These are phyloP conservation scores for Dicentrarchus labrax DNA, from an alignment of 2,113 vertebrate species.

Conservation along the genomic window DNA sequence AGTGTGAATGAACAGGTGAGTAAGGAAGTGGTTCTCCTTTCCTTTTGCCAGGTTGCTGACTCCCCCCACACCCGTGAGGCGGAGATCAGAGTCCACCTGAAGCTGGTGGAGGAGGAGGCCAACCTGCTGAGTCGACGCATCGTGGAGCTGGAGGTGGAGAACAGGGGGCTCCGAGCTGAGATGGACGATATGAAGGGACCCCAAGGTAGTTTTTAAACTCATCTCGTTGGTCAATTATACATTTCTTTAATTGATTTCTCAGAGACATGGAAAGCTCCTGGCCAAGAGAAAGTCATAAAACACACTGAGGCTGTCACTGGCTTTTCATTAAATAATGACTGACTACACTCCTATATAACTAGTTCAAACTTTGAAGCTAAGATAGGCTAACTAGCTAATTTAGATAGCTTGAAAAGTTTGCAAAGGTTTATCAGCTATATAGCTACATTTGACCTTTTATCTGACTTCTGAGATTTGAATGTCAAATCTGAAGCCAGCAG, in stretches of 20 bases:
- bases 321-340: too few relatives aligned
- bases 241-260: not conserved
- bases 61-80: conserved; percentile 95
- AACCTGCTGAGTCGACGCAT: conserved; percentile 96
- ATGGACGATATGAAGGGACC: conserved; percentile 95
- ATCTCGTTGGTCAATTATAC: not conserved
- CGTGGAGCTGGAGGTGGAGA: conserved; percentile 98
- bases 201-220: conserved; percentile 56
- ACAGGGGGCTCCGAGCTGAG: conserved; percentile 94
- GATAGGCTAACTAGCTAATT: too few relatives aligned
- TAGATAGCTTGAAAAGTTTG: too few relatives aligned
- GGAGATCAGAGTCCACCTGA: conserved; percentile 93
- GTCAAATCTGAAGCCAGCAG: too few relatives aligned
- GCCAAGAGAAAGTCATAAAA: too few relatives aligned
- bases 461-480: too few relatives aligned
- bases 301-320: too few relatives aligned
- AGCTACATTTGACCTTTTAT: too few relatives aligned
- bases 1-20: not conserved
- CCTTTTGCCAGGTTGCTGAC: conserved; percentile 84
- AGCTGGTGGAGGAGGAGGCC: conserved; percentile 98
- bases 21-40: not conserved
- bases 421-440: too few relatives aligned
- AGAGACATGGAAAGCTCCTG: not conserved
- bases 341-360: too few relatives aligned
- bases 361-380: too few relatives aligned